Base-by-base conservation (phyloP, 2,888 invertebrate genomes). In the Brachypalpus laphriformis region DNA sequence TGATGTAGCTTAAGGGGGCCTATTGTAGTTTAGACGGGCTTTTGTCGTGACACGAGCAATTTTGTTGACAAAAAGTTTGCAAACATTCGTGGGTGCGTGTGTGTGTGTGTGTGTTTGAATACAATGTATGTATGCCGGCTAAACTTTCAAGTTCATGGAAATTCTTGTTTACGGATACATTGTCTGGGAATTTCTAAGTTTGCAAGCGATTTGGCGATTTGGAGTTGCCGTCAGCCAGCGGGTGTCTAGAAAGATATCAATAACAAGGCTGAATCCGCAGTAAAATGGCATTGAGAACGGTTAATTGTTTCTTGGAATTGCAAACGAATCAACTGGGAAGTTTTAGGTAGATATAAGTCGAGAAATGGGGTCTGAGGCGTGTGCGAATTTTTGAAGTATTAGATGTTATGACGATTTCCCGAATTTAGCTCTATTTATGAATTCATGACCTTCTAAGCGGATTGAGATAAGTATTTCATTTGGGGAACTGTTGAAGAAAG, bases 91-190 rank as follows among this genome's bases (percentile, higher is more conserved):
- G 45, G 14, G 8, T n/a, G 14, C 20, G 7, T 11, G 6, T n/a
- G 3, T 14, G 11, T 14, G 18, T 25, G n/a, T 28, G 25, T 28
- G 25, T n/a, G 51, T 14, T 2, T 9, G n/a, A n/a, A 22, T 7
- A 4, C n/a, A 8, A 7, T 9, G 14, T 20, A 6, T 25, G 11
- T 49, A 8, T 25, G 25, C 25, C 31, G 51, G 37, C 22, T n/a
- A 22, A 49, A 37, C 20, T 34, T 65, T 59, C 37, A 59, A 59
- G 71, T 71, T 59, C 59, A 49, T 34, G 28, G 68, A 40, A 68
- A 56, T 40, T n/a, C 9, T 54, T 68, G 6, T 31, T 54, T 57
- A 37, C 51, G 6, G 6, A 25, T 18, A 47, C 20, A 9, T 20
- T 18, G 47, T 11, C 47, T 18, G 18, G 20, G 47, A 20, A 18